Base-by-base conservation (phyloP, 2,888 invertebrate species). In the Sialis fuliginosa region DNA sequence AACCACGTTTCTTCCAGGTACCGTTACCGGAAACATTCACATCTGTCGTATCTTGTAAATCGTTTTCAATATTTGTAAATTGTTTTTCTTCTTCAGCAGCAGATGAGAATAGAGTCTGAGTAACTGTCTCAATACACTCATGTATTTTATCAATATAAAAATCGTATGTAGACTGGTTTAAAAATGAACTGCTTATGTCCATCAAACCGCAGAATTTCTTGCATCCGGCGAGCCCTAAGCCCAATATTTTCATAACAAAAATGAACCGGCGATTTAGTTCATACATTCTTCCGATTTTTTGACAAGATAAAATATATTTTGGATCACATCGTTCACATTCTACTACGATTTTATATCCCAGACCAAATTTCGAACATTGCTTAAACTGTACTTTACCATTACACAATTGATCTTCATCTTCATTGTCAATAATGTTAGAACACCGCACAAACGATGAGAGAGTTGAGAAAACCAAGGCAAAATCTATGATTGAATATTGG, bases 41-140 rank as follows among this genome's bases (percentile, higher is more conserved):
- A 42, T 54, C 51, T 52, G 50, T 51, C 47, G 52, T 48, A 51
- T 56, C 51, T 50, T 54, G 48, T 42, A 46, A 39, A 37, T 44
- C 50, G 47, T 52, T 53, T 52, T 54, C 52, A 48, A 43, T 31
- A 46, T 44, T 35, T 45, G 52, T 52, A 47, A 52, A 49, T 44
- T 52, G 39, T 46, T 54, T 52, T 51, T 52, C 51, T 54, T 53
- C 44, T 50, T 51, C 30, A 39, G 48, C 50, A 33, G 43, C 40
- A 22, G 39, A 39, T 39, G 46, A 40, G 33, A 48, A 48, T 22
- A 48, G 46, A 31, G 6, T 33, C n/a, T 48, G 8, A 34, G 47
- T 46, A 48, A 48, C 33, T 33, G 12, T 48, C 39, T 33, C 6
- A 39, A 48, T 40, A 40, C 48, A 48, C 33, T 48, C 31, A 32